A percentile compares a stretch with the other conserved stretches of the same genome.
phyloP scores from a whole-genome alignment of 1,140 invertebrate species.

The Mycetomoellerius zeteki region DNA sequence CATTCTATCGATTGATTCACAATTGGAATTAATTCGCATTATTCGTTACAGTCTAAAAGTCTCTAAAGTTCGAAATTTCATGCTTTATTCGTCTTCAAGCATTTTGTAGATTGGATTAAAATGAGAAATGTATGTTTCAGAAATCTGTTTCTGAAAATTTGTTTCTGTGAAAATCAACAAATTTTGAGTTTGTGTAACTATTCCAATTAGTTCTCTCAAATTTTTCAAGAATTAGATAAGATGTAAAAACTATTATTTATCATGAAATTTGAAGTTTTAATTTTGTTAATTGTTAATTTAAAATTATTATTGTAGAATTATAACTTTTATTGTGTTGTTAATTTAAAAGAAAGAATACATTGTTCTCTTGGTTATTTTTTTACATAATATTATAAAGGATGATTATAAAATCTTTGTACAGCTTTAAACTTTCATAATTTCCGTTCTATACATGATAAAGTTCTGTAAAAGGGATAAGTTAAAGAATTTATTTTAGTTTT shows the following conservation, averaged over 20 bases:
- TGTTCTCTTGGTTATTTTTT: background rate
- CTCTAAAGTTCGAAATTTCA: conserved; percentile 9
- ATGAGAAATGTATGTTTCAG: background rate
- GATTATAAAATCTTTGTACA: background rate
- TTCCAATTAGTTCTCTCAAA: background rate
- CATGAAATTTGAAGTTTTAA: background rate
- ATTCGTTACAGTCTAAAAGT: conserved; percentile 1
- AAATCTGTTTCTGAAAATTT: background rate
- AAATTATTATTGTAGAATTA: background rate
- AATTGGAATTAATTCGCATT: conserved; percentile 22
- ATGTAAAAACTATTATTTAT: background rate
- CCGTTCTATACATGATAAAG: background rate
- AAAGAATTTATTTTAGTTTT: conserved; percentile 10
- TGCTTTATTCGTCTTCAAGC: background rate
- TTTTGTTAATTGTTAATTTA: background rate
- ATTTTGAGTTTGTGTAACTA: background rate
- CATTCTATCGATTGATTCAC: conserved; percentile 27
- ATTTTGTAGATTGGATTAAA: background rate
- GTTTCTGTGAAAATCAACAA: background rate
- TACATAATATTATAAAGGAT: background rate
- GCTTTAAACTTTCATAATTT: background rate
- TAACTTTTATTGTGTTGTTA: conserved; percentile 7
- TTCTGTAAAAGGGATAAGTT: background rate
- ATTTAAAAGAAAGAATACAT: conserved; percentile 4
- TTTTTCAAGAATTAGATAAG: background rate